Percentiles rank a stretch among this genome's conserved stretches.
Conservation (phyloP, 2,113 vertebrate genomes). For the Hyla sarda region DNA sequence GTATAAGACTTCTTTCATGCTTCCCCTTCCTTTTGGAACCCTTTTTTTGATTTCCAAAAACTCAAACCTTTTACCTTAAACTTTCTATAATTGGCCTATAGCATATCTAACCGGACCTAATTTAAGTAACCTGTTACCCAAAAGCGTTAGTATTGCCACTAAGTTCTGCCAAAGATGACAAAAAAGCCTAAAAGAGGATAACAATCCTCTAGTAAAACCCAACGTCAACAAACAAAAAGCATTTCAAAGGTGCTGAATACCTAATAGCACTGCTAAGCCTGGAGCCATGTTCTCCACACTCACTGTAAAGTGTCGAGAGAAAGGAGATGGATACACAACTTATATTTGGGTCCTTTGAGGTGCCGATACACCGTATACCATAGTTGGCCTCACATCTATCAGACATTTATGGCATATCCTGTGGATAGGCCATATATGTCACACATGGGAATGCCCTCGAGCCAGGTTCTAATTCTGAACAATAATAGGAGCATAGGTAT, state of each 20-base stretch:
- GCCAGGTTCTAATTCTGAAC: too few relatives aligned
- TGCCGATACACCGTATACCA: too few relatives aligned
- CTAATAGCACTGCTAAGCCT: neutral
- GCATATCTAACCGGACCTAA: neutral
- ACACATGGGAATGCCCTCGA: too few relatives aligned
- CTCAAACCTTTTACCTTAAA: too few relatives aligned
- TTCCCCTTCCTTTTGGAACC: too few relatives aligned
- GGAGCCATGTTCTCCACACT: neutral
- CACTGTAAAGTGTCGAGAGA: too few relatives aligned
- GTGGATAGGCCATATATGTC: too few relatives aligned
- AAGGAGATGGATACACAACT: neutral
- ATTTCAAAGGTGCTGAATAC: neutral
- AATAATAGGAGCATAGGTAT: too few relatives aligned
- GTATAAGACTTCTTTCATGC: too few relatives aligned
- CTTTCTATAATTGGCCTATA: neutral
- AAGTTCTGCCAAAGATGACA: neutral
- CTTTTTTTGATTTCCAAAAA: too few relatives aligned
- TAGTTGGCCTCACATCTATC: too few relatives aligned
- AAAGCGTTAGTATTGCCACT: neutral
- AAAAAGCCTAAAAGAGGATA: neutral
- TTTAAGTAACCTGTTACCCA: neutral
- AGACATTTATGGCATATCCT: too few relatives aligned
- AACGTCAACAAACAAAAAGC: neutral
- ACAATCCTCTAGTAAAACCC: neutral
- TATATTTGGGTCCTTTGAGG: neutral